These are phyloP conservation scores for Fukomys damarensis DNA, from an alignment of 2,113 vertebrate genomes.

Conservation along the genomic window DNA sequence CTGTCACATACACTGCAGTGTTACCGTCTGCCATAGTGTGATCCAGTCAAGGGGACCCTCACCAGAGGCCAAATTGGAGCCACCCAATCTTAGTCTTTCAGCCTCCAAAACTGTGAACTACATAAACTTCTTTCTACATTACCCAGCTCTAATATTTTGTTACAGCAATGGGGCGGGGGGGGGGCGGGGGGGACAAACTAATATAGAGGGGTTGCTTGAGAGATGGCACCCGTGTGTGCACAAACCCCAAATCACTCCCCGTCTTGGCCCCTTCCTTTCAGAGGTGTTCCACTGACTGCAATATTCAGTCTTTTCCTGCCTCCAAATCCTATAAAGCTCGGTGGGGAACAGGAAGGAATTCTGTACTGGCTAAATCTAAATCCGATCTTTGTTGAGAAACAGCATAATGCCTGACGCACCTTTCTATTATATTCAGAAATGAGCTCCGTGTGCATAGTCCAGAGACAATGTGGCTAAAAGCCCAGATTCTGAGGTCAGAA, in stretches of 20 bases:
- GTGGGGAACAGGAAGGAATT: background rate
- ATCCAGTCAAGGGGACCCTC: background rate
- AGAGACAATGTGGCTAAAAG: background rate
- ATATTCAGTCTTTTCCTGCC: background rate
- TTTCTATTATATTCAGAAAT: background rate
- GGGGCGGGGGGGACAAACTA: background rate
- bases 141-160: background rate
- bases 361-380: background rate
- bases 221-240: rapidly evolving
- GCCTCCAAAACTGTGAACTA: background rate
- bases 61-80: background rate
- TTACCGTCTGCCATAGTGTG: background rate
- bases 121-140: background rate
- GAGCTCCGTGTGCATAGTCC: background rate
- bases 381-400: background rate
- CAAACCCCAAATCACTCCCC: background rate
- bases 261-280: background rate
- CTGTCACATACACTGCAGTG: rapidly evolving
- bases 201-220: background rate
- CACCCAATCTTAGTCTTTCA: background rate
- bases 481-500: background rate
- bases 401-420: background rate
- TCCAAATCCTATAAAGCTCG: background rate
- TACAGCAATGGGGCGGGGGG: background rate
- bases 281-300: background rate